Evolutionary conservation across 30 jellyfish, hydroid and myxozoan genomes (phyloP), one percentile per base, ranked within the genome.

Genomic region (Hydractinia symbiolongicarpus): DNA sequence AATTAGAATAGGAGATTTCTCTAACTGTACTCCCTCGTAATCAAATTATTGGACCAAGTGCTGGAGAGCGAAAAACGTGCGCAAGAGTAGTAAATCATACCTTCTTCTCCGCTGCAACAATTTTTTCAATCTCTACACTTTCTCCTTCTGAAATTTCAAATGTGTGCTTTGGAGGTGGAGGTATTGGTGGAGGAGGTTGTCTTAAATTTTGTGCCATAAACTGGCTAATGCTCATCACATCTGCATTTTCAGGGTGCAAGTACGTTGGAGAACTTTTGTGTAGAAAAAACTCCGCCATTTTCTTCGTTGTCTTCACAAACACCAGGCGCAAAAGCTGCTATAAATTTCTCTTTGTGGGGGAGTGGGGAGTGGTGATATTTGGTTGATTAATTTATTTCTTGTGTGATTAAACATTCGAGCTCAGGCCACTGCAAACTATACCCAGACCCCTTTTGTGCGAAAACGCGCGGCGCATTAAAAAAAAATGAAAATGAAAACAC

Each of bases 201-300:
- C 87, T 62, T 51, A 79, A 66, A 54, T 79, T 79, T 66, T 79
- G 87, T 15, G 87, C 87, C 87, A 79, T 79, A 79, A 79, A 79
- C 81, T 79, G 87, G 67, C 87, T 79, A 21, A 79, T 79, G 4
- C 81, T 79, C 87, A 79, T 61, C 21, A 79, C 87, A 61, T 79
- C 87, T 11, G 74, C 74, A 79, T 79, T 79, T 79, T 79, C 87
- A 51, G 87, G 81, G 50, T 79, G 82, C 61, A 79, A 53, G 79
- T 79, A 79, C 87, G 87, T 79, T 30, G 87, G 87, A 79, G 87
- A 79, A 61, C 87, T 81, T 67, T 79, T 79, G 69, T 79, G 87
- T 30, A 79, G 69, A 10, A 79, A 58, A 79, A 79, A 79, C 87
- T 79, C 87, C 87, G 87, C 87, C 87, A 67, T 67, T 67, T 53